Evolutionary conservation across 2,888 invertebrate genomes (phyloP), one percentile per base, ranked within the genome.

Genomic region (Melikaiella ostensackeni): DNA sequence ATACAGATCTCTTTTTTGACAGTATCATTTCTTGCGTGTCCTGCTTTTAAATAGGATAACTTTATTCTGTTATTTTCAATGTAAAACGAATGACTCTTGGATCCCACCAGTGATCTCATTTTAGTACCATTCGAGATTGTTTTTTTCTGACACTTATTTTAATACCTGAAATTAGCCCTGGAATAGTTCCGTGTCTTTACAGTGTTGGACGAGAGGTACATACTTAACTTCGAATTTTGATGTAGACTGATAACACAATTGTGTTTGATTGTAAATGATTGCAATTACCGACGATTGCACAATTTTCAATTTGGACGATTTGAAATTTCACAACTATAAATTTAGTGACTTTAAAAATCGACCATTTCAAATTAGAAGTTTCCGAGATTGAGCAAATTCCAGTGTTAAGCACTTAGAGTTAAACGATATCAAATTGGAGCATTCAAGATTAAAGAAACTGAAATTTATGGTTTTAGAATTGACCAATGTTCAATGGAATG

Each of bases 211-310:
- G 1, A 46, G 46, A n/a, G 46, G 7, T 46, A 46, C 46, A 46
- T 50, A n/a, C 7, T n/a, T 50, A 9, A 50, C 2, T n/a, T 50
- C 50, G 50, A 50, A 50, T n/a, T 50, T 19, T 9, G n/a, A 50
- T 50, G 50, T 50, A 50, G 50, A 50, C n/a, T 50, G 50, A 50
- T 50, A 50, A 50, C n/a, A 50, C 50, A 50, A 50, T n/a, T 50
- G n/a, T 9, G n/a, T 50, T n/a, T 50, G n/a, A 50, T 50, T 50
- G 9, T 6, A 50, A 50, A 50, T 50, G 8, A 50, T 50, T n/a
- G n/a, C 50, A 50, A 50, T 50, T 50, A 50, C n/a, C n/a, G n/a
- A 50, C n/a, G 0, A 50, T 50, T 50, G 50, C 9, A n/a, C 50
- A 50, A 50, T n/a, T 50, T 50, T n/a, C 50, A 50, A n/a, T 50